A percentile compares a stretch with the other conserved stretches of the same genome.
Conservation (phyloP, 2,113 vertebrate species). For the Seriola aureovittata region DNA sequence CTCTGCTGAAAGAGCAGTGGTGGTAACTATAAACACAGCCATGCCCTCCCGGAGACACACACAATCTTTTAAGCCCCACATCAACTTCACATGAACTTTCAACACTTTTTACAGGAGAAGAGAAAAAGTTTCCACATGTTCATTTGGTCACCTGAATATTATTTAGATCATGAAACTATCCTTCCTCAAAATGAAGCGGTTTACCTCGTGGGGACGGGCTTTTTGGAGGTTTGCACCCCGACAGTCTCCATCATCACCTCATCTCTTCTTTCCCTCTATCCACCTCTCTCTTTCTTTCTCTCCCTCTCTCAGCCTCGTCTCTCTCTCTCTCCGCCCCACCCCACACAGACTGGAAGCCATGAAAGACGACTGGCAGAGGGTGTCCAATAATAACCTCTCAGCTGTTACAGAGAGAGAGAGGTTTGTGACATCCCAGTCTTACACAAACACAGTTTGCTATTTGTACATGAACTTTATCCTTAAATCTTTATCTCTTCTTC, state of each 20-base stretch:
- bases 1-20: conserved; percentile 28
- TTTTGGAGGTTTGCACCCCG: no score
- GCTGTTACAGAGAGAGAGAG: conserved; percentile 55
- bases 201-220: no score
- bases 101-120: no score
- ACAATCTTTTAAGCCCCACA: background rate
- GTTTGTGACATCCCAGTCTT: background rate
- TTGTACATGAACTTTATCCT: background rate
- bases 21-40: conserved; percentile 46
- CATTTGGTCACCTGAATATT: no score
- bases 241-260: conserved; percentile 15
- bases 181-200: no score
- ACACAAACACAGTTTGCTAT: background rate
- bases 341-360: conserved; percentile 18
- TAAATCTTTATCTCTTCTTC: no score
- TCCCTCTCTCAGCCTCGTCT: no score
- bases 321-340: conserved; percentile 39
- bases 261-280: conserved; percentile 10
- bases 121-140: no score
- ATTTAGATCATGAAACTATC: no score
- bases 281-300: background rate
- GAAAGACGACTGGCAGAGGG: conserved; percentile 39
- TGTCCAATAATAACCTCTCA: conserved; percentile 79
- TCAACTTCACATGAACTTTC: no score
- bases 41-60: conserved; percentile 7